Evolutionary conservation across 1,140 invertebrate genomes (phyloP), one percentile per base, ranked within the genome.

Genomic region (Temnothorax curvispinosus): DNA sequence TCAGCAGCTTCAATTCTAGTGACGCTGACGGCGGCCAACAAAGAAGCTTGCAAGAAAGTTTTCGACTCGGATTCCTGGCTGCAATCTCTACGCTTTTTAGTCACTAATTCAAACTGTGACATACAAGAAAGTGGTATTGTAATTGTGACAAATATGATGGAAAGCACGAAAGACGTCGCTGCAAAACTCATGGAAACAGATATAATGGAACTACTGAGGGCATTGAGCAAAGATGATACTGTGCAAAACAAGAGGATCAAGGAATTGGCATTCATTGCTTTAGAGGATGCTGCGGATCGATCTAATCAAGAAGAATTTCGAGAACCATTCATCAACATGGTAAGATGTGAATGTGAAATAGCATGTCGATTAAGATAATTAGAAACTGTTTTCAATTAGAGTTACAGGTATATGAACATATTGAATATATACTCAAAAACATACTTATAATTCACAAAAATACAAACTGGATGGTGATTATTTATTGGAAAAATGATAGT

Each of bases 121-220:
- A 21, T 21, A 21, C 21, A 21, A 21, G 21, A 21, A 21, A 21
- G 21, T 21, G 21, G 21, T 21, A 21, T 21, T 21, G 21, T 21
- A 21, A 21, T 21, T 21, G 21, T 21, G 21, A 21, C 21, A 21
- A 21, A 21, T 21, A 21, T 21, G 21, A 21, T 21, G 21, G 21
- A 21, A 21, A 21, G 21, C 21, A 21, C 21, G 21, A 21, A 21
- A 21, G 21, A 21, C 21, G 21, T 21, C 21, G 21, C 21, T 21
- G 21, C 21, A 21, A 21, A 21, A 21, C 21, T 21, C 21, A 21
- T 21, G 21, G 21, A 21, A 21, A 21, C 21, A 21, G 21, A 21
- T 0, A 98, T 96, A 78, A 97, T 99, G 96, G 98, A 99, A 95
- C 97, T 99, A 86, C 95, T 99, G 52, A 98, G 99, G 97, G 98